Evolutionary conservation across 2,113 vertebrate genomes (phyloP), one percentile per base, ranked within the genome.

Genomic region (Lethenteron camtschaticum): DNA sequence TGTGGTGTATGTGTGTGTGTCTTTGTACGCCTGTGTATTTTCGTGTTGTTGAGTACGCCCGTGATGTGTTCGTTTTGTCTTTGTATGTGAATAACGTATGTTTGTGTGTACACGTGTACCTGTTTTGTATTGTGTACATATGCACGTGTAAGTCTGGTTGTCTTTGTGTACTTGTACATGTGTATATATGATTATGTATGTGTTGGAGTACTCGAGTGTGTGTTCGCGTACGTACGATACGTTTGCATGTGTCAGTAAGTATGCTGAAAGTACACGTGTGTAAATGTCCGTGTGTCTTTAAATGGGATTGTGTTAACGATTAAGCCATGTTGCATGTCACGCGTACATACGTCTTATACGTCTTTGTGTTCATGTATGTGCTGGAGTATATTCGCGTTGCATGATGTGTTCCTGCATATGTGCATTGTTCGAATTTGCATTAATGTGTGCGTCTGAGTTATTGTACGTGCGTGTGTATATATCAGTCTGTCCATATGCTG

Each of bases 1-100:
- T 55, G 55, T 66, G 69, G 20, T n/a, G 56, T 8, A 60, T 66
- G 20, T 63, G 59, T 63, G 59, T 63, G 59, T 63, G 59, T 63
- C 13, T 63, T 13, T 63, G 5, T 63, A 18, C 16, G 59, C 16
- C 13, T 63, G 59, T 63, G 7, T 63, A 18, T 63, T 13, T 63
- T 13, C 4, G 59, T 63, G 4, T 63, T 13, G 13, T 13, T 63
- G 59, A 14, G 59, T 63, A 18, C 16, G 59, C 16, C 6, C 8
- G 13, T 14, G 16, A 63, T 14, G 59, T 14, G 59, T 14, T 14
- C 13, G 16, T 13, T 63, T 13, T 63, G 59, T 63, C 13, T 63
- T 13, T 63, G 59, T 63, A 8, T 63, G 59, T 63, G 16, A 63
- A 63, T 13, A 63, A 18, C 16, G 59, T 63, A 3, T 63, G 59